Evolutionary conservation across 53 echinoderm and acorn worm genomes (phyloP), one percentile per base, ranked within the genome.

Genomic region (Luidia sarsii): DNA sequence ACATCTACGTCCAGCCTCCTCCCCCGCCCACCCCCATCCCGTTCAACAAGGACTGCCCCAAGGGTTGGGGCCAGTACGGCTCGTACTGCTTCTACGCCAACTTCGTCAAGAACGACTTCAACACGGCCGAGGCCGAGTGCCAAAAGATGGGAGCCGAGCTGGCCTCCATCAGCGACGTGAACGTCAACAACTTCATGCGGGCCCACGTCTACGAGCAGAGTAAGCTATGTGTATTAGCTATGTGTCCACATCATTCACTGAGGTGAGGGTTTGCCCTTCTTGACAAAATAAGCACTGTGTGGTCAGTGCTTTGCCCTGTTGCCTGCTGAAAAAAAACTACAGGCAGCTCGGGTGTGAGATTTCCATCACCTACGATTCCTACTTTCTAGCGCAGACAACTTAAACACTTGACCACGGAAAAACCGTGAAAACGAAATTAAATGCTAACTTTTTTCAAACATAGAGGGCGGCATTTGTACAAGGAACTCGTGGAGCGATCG

Each of bases 101-200:
- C 41, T 50, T 68, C 10, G 29, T 63, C 15, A 83, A 86, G 38
- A 82, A 81, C 4, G 68, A 86, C 30, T 94, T 86, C 54, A 31
- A 54, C 38, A 67, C 86, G 10, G 86, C 88, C 24, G 37, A 64
- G 36, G 70, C 65, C 23, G 68, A 71, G 67, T 91, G 91, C 57
- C 65, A 70, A 39, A 56, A 64, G 34, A 57, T 64, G 50, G 87
- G 86, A 18, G 89, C 86, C 0, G 87, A 94, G 45, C 57, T 94
- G 34, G 88, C 68, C 3, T 83, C 94, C 0, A 91, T 94, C 50
- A 71, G 83, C 48, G 83, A 86, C 46, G 54, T 43, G 46, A 72
- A 91, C 18, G 91, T 89, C 31, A 94, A 94, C 65, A 81, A 83
- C 48, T 94, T 89, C 46, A 31, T 94, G 28, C 69, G 77, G 55